Evolutionary conservation across 2,113 vertebrate genomes (phyloP).

Genomic region (Epinephelus fuscoguttatus): DNA sequence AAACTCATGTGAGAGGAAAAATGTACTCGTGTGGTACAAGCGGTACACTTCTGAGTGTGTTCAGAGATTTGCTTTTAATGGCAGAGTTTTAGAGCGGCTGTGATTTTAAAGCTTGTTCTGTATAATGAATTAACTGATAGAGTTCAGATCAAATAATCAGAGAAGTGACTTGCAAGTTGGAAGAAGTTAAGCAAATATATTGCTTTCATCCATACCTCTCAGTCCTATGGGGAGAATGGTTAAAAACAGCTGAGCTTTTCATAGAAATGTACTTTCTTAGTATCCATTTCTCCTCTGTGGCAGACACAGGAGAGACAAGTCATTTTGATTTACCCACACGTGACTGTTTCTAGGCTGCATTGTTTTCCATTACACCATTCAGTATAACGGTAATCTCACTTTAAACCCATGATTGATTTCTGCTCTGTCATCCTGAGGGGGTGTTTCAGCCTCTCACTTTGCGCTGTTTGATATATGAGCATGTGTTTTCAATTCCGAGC

Average conservation of each 20-base stretch:
- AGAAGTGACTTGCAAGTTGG: background rate
- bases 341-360: conserved; percentile 1
- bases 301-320: conserved; percentile 1
- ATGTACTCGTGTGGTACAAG: conserved; percentile 37
- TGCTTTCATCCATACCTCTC: background rate
- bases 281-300: background rate
- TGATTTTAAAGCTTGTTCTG: conserved; percentile 13
- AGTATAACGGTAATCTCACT: conserved; percentile 7
- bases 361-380: conserved; percentile 40
- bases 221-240: background rate
- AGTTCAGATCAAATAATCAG: conserved; percentile 11
- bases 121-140: conserved; percentile 1
- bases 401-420: conserved; percentile 37
- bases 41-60: conserved; percentile 22
- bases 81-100: conserved; percentile 16
- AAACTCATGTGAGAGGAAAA: conserved; percentile 58
- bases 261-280: conserved; percentile 4
- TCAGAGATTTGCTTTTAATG: conserved; percentile 43
- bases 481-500: conserved; percentile 53
- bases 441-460: conserved; percentile 21
- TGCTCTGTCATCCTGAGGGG: conserved; percentile 30
- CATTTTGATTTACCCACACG: conserved; percentile 13
- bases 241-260: background rate
- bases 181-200: background rate
- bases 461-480: conserved; percentile 36